Percentiles rank a stretch among this genome's conserved stretches.
Conservation (phyloP, 2,797 vertebrate genomes). For the Mus minutoides region DNA sequence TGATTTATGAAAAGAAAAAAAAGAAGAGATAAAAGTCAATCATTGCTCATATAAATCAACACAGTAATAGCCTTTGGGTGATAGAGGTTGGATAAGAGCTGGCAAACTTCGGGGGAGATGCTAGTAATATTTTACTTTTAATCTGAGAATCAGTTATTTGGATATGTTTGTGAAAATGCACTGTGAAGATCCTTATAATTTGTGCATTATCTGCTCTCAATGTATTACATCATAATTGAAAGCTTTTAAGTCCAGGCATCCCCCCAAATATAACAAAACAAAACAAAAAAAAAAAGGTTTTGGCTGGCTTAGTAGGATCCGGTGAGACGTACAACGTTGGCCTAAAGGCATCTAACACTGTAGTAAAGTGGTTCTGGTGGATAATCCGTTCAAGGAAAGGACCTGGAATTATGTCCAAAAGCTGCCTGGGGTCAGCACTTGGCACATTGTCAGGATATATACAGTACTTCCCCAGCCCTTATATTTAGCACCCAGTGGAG, state of each 20-base stretch:
- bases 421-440: not conserved
- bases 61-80: not conserved
- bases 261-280: not conserved
- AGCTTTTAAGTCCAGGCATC: not conserved
- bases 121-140: not conserved
- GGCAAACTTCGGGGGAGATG: not conserved
- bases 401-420: not conserved
- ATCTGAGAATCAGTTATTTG: not conserved
- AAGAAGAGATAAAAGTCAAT: not conserved
- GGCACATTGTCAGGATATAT: not conserved
- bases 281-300: constrained; percentile 1
- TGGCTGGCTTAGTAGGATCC: not conserved
- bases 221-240: constrained; percentile 17
- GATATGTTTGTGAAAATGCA: constrained; percentile 30
- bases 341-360: not conserved
- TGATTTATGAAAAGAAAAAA: not conserved
- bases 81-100: not conserved
- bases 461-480: not conserved
- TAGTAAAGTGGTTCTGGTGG: not conserved
- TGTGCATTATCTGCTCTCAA: not conserved
- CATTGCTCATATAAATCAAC: not conserved
- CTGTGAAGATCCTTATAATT: not conserved
- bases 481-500: not conserved
- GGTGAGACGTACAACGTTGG: constrained; percentile 5
- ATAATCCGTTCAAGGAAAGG: not conserved